Evolutionary conservation across 2,888 invertebrate genomes (phyloP).

Genomic region (Drosophila greeni): DNA sequence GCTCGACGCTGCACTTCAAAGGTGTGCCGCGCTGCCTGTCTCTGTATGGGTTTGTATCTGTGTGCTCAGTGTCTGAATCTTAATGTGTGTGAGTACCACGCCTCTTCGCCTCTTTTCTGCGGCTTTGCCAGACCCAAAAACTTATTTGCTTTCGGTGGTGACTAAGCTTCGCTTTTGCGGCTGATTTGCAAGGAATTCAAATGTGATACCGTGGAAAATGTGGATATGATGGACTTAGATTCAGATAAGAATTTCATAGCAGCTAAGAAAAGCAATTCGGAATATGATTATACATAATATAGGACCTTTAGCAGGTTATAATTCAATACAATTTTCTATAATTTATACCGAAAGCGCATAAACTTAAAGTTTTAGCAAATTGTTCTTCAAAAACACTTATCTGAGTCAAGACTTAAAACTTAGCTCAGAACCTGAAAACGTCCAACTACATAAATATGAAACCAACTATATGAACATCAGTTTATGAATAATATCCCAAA

Average conservation of each 20-base stretch:
- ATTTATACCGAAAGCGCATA: neutral
- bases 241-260: neutral
- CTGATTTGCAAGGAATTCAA: slow-evolving; percentile 18
- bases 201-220: slow-evolving; percentile 4
- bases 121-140: slow-evolving; percentile 5
- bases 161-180: slow-evolving; percentile 12
- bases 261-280: neutral
- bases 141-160: slow-evolving; percentile 6
- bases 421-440: neutral
- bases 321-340: no score
- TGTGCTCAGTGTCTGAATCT: neutral
- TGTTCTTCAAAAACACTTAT: no score
- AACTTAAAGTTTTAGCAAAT: neutral
- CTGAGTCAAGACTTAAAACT: neutral
- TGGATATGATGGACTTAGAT: neutral
- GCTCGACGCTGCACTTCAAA: slow-evolving; percentile 69
- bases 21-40: slow-evolving; percentile 49
- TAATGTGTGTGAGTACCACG: slow-evolving; percentile 30
- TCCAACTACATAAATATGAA: neutral
- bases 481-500: neutral
- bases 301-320: neutral
- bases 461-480: neutral
- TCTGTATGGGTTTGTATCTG: slow-evolving; percentile 1
- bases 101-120: slow-evolving; percentile 28
- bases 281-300: neutral